Base-by-base conservation (phyloP, 2,113 vertebrate species). In the Caracal caracal region DNA sequence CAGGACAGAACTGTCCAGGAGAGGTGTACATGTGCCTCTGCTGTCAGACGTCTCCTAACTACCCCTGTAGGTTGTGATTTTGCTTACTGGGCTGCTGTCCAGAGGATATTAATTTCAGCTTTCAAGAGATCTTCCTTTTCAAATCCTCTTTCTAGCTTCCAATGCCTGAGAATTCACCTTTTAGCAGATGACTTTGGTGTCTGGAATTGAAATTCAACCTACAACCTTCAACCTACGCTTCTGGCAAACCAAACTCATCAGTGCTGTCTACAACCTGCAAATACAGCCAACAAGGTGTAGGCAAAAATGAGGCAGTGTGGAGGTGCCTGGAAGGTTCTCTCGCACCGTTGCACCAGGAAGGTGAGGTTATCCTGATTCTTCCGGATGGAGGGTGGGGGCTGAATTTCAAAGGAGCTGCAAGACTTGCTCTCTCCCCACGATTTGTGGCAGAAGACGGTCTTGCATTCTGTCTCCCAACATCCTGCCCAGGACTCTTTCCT, bases 121-220 rank as follows among this genome's bases (percentile, higher is more conserved):
- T 70, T 12, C n/a, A 94, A 15, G 59, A 93, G 19, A 75, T 28
- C 17, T 8, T 51, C 49, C 47, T 59, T 82, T 93, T 75, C 33
- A 37, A 85, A n/a, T 61, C 11, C 26, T 83, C 56, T 59, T 51
- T 24, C 22, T 43, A 68, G 47, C 0, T 47, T 91, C 37, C 35
- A 71, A 2, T 93, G 65, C 63, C 66, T 20, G 1, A 16, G 47
- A 35, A 30, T 20, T 66, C 68, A 61, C 37, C 9, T 93, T 59
- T 84, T 37, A 93, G 70, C n/a, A 28, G 61, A 47, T 49, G 43
- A 28, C 7, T 26, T 81, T 90, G 37, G 20, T 88, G 20, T 24
- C 66, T 75, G 66, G 80, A n/a, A 70, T 37, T 73, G 59, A 65
- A 97, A 93, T 92, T 71, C 63, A 78, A 12, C 9, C 43, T 89